Base-by-base conservation (phyloP, 2,888 invertebrate species). In the Colostygia pectinataria region DNA sequence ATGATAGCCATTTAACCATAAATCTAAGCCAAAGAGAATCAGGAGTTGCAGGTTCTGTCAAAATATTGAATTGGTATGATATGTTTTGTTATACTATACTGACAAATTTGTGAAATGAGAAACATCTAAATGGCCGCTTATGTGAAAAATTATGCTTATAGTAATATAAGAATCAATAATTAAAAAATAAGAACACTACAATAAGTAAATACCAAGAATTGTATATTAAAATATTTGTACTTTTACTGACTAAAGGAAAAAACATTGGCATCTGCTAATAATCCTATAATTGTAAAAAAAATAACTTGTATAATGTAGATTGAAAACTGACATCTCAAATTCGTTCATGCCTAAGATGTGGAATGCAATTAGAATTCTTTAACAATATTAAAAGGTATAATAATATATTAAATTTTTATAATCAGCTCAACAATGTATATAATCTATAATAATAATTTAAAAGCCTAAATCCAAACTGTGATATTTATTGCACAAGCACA, bases 211-310 rank as follows among this genome's bases (percentile, higher is more conserved):
- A 90, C 89, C 90, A 88, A 89, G 90, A 87, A 81, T 90, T 88
- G 87, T 90, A 90, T 92, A 91, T 91, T 92, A 88, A 92, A 93
- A 93, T 93, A 93, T 94, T 94, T 94, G 94, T 94, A 94, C 94
- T 94, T 93, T 92, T 93, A 94, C 94, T 94, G 94, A 94, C 94
- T 94, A 94, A 93, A 93, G 92, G 92, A 93, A 92, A 89, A 88
- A 88, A 89, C 87, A 88, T 90, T 89, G 89, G 90, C 89, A 88
- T 87, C 88, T 83, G 88, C 89, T 90, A 89, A 89, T 89, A 89
- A 89, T 83, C 85, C 85, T 90, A 90, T 80, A 78, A 82, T 83
- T 84, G 85, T 88, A 89, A 90, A 90, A 89, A 84, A 87, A 88
- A 84, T 79, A 82, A 83, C 80, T 86, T 85, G 86, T 89, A 90